Conservation (phyloP, 2,888 invertebrate species). For the Arrhopalites spinosus region DNA sequence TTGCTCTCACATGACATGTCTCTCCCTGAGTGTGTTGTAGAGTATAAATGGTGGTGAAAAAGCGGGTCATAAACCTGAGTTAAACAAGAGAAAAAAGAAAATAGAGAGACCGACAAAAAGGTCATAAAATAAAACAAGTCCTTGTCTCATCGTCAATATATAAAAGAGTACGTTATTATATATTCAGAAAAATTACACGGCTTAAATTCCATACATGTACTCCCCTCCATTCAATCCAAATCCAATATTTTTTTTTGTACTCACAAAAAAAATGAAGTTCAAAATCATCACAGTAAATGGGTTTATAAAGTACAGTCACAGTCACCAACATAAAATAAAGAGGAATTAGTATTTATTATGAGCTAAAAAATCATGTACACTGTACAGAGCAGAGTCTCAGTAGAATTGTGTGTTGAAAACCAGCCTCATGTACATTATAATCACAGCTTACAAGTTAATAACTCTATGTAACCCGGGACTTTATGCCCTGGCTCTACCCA, state of each 20-base stretch:
- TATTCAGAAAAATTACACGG: slow-evolving; percentile 10
- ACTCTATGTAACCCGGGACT: background rate
- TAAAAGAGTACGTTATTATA: slow-evolving; percentile 1
- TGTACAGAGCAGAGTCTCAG: too few species aligned
- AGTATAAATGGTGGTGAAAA: background rate
- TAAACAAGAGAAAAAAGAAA: background rate
- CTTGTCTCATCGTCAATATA: slow-evolving; percentile 14
- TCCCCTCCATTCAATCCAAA: too few species aligned
- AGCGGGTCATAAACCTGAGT: slow-evolving; percentile 23
- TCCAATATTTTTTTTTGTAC: too few species aligned
- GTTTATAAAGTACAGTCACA: too few species aligned
- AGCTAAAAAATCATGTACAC: too few species aligned
- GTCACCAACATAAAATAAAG: too few species aligned
- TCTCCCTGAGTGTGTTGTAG: background rate
- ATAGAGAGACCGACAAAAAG: slow-evolving; percentile 13
- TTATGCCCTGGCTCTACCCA: background rate
- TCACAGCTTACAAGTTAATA: background rate
- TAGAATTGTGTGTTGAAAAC: too few species aligned
- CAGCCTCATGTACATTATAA: background rate
- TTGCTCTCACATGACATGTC: background rate
- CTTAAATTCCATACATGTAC: background rate
- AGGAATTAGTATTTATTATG: too few species aligned
- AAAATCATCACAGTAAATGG: too few species aligned
- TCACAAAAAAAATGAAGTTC: too few species aligned
- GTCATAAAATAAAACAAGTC: slow-evolving; percentile 13